These are phyloP conservation scores for Nebria brevicollis DNA, from an alignment of 2,888 invertebrate genomes.

Conservation along the genomic window DNA sequence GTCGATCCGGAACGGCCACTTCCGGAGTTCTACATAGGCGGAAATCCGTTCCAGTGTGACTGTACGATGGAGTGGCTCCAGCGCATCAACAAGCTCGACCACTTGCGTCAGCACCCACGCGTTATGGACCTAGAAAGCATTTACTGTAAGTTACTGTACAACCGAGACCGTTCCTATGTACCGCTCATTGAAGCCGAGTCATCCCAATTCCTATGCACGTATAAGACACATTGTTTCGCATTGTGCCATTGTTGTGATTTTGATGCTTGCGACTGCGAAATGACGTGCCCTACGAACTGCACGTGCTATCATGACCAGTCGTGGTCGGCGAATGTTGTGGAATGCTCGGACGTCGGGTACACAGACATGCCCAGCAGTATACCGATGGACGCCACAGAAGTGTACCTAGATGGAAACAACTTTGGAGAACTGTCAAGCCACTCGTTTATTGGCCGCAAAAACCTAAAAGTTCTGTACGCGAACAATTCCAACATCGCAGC, in stretches of 20 bases:
- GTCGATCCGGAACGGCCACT: slow-evolving; percentile 79
- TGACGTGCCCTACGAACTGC: slow-evolving; percentile 94
- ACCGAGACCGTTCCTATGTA: slow-evolving; percentile 83
- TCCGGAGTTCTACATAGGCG: slow-evolving; percentile 92
- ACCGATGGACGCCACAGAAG: slow-evolving; percentile 95
- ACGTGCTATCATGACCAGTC: slow-evolving; percentile 94
- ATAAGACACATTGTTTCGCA: slow-evolving; percentile 93
- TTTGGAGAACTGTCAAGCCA: slow-evolving; percentile 88
- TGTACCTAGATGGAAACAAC: slow-evolving; percentile 92
- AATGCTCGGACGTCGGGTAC: slow-evolving; percentile 86
- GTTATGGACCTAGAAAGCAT: slow-evolving; percentile 91
- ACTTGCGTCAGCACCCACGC: slow-evolving; percentile 86
- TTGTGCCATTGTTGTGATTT: slow-evolving; percentile 96
- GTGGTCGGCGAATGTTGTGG: slow-evolving; percentile 93
- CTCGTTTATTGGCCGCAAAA: slow-evolving; percentile 91
- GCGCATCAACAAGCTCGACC: slow-evolving; percentile 85
- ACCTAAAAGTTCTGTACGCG: slow-evolving; percentile 85
- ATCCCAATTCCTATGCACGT: slow-evolving; percentile 90
- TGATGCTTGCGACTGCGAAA: slow-evolving; percentile 97
- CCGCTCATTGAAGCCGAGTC: slow-evolving; percentile 89
- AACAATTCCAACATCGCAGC: slow-evolving; percentile 88
- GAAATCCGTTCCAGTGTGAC: slow-evolving; percentile 94
- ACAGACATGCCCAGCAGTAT: slow-evolving; percentile 85
- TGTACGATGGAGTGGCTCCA: slow-evolving; percentile 97
- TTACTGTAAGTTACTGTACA: slow-evolving; percentile 87